Percentiles rank a stretch among this genome's conserved stretches.
Conservation (phyloP, 2,888 invertebrate species). For the Tipula confusa region DNA sequence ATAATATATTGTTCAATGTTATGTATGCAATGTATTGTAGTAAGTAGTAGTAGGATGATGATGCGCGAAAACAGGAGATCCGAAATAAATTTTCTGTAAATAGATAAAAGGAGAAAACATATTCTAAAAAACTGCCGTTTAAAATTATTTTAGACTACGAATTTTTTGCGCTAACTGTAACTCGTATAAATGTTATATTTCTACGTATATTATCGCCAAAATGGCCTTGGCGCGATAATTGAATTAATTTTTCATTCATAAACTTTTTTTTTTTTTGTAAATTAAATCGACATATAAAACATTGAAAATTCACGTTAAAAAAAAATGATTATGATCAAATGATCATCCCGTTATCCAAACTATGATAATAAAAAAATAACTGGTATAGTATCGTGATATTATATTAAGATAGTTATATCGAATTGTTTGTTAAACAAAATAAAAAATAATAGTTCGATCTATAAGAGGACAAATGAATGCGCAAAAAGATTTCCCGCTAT, state of each 20-base stretch:
- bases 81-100: background rate
- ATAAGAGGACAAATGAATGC: background rate
- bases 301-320: background rate
- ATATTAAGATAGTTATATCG: background rate
- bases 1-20: too few species aligned
- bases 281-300: background rate
- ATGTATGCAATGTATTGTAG: too few species aligned
- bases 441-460: too few species aligned
- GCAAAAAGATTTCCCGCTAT: background rate
- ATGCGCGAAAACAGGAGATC: background rate
- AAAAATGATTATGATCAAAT: background rate
- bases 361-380: background rate
- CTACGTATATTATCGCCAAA: background rate
- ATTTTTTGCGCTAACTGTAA: background rate
- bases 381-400: background rate
- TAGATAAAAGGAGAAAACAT: background rate
- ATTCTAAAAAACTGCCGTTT: background rate
- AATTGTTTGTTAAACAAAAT: background rate
- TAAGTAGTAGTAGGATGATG: background rate
- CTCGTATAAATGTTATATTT: background rate
- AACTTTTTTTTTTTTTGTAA: too few species aligned
- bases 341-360: background rate
- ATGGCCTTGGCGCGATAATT: background rate
- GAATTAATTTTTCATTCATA: background rate
- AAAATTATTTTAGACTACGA: too few species aligned